Conservation (phyloP, 2,797 vertebrate species). For the Peromyscus nudipes region DNA sequence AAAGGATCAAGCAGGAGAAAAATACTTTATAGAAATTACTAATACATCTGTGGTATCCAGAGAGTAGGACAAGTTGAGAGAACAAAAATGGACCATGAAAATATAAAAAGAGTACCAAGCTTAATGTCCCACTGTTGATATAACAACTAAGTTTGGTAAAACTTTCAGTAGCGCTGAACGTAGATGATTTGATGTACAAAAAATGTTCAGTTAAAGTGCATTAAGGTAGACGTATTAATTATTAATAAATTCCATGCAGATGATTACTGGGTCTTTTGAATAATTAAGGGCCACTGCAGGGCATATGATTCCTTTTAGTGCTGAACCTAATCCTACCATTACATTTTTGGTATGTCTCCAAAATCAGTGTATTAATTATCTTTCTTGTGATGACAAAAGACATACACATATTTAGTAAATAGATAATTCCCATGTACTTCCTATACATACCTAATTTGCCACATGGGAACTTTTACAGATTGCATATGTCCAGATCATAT, state of each 20-base stretch:
- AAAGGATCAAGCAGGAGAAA: not conserved
- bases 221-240: conserved; percentile 68
- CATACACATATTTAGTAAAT: not conserved
- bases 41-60: not conserved
- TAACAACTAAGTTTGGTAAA: not conserved
- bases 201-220: conserved; percentile 56
- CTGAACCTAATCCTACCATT: conserved; percentile 1
- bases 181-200: conserved; percentile 23
- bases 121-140: not conserved
- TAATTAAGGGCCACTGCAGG: conserved; percentile 76
- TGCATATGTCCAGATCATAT: not conserved
- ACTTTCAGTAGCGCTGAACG: not conserved
- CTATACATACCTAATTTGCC: not conserved
- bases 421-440: not conserved
- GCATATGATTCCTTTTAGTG: conserved; percentile 63
- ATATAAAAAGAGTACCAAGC: not conserved
- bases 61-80: not conserved
- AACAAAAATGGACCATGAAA: not conserved
- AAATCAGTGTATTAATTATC: conserved; percentile 41
- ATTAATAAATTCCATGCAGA: conserved; percentile 65
- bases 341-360: conserved; percentile 41
- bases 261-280: conserved; percentile 68
- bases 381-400: conserved; percentile 3
- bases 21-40: not conserved
- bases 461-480: not conserved